These are phyloP conservation scores for Luehdorfia chinensis DNA, from an alignment of 1,140 invertebrate genomes.

Conservation along the genomic window DNA sequence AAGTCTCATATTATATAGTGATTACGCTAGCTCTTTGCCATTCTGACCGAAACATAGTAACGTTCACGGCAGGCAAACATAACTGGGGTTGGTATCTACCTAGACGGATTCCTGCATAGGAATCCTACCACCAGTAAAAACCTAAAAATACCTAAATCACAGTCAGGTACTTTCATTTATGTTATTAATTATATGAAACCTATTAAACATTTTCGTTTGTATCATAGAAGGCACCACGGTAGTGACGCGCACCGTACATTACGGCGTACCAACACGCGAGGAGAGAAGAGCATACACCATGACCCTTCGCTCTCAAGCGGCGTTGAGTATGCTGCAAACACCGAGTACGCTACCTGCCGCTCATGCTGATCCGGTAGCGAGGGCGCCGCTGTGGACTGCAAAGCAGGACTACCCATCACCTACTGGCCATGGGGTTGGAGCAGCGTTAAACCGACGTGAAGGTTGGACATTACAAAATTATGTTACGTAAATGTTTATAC, in stretches of 20 bases:
- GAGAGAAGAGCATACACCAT: conserved; percentile 91
- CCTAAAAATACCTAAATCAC: no score
- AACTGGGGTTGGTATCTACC: no score
- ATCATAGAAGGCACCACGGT: conserved; percentile 92
- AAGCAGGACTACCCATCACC: conserved; percentile 91
- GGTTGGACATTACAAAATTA: conserved; percentile 77
- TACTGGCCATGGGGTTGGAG: conserved; percentile 94
- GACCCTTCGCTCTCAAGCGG: conserved; percentile 92
- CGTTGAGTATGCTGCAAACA: conserved; percentile 82
- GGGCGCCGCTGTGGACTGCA: conserved; percentile 87
- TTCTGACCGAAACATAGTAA: no score
- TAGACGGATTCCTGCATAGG: no score
- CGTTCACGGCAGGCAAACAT: no score
- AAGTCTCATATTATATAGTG: no score
- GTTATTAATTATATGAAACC: no score
- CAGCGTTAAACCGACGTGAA: conserved; percentile 91
- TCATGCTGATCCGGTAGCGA: conserved; percentile 85
- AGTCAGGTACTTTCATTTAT: no score
- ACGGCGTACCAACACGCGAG: conserved; percentile 85
- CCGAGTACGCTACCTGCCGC: conserved; percentile 81
- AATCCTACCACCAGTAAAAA: no score
- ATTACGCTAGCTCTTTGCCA: no score
- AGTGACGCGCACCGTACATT: conserved; percentile 94
- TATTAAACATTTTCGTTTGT: no score
- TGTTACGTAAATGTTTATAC: no score